Conservation (phyloP, 1,140 invertebrate species). For the Aphis gossypii region DNA sequence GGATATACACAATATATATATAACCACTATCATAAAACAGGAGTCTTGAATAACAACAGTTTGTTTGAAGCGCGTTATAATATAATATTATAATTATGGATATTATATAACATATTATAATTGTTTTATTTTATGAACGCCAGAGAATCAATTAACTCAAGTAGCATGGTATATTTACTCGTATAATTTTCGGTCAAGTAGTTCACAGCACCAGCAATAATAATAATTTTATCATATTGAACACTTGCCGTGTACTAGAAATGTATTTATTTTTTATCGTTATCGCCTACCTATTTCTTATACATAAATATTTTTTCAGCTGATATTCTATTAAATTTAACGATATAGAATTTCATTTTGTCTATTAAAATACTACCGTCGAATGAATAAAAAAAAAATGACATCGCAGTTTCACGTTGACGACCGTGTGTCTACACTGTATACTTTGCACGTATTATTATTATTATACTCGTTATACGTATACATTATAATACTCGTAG, state of each 20-base stretch:
- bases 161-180: no score
- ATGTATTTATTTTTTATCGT: background rate
- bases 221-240: no score
- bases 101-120: no score
- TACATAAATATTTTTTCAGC: background rate
- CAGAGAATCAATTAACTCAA: no score
- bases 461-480: background rate
- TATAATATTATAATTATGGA: no score
- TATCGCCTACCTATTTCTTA: background rate
- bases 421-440: no score
- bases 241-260: background rate
- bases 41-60: background rate
- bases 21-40: background rate
- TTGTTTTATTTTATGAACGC: no score
- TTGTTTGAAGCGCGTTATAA: background rate
- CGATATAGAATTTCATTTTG: background rate
- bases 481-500: background rate
- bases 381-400: conserved; percentile 11
- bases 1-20: background rate
- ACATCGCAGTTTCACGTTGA: background rate
- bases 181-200: no score
- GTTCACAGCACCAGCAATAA: no score
- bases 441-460: background rate
- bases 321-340: background rate
- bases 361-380: background rate